Base-by-base conservation (phyloP, 2,888 invertebrate species). In the Ochlodes sylvanus region DNA sequence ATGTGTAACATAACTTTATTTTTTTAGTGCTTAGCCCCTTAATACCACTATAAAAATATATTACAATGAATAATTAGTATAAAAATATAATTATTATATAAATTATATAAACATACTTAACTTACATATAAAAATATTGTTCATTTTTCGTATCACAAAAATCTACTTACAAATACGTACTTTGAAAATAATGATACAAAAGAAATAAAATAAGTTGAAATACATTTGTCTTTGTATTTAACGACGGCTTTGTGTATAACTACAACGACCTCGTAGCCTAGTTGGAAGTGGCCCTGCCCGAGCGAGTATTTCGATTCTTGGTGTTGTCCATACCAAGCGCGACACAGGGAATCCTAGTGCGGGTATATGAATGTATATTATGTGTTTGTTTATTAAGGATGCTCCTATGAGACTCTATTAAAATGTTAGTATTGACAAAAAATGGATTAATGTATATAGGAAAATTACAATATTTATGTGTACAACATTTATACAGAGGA, bases 1-100 rank as follows among this genome's bases (percentile, higher is more conserved):
- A 21, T 12, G 21, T 52, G 21, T 52, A 52, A 21, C 21, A 21
- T 21, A 52, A 52, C 52, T 52, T 52, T 52, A 14, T 52, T 52
- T 52, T 52, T 52, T 52, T 19, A 14, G 52, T 52, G 14, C 10
- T 14, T 14, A 14, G 12, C 52, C 38, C 38, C 2, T 3, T 21
- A 12, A 52, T 14, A 52, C 19, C 21, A 19, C 12, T 52, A 52
- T 19, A 52, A 52, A 17, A 52, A 52, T 52, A 52, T n/a, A 52
- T 38, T 14, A 14, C 27, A 27, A 27, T 27, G 27, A 27, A 4
- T 27, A 27, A 27, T 27, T 4, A 4, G 27, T 27, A 5, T 27
- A 27, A 27, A 27, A 52, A 21, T 52, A 14, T 19, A 52, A 12
- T 19, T 50, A 12, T 19, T 19, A 10, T 19, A 50, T 19, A 9